Conservation (phyloP, 53 echinoderm and acorn worm genomes). For the Astropecten irregularis region DNA sequence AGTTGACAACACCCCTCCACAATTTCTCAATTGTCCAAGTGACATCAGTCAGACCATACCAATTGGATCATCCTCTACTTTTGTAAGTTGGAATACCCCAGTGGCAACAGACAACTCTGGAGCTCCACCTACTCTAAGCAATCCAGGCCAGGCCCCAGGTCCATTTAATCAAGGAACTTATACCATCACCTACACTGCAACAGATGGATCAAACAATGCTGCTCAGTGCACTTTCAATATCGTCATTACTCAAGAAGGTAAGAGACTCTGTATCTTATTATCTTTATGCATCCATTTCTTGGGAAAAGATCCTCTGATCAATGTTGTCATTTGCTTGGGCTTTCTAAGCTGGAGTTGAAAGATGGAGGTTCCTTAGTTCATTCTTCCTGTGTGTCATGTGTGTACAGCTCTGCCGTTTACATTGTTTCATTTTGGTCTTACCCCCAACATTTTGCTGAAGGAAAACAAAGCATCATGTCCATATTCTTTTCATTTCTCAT, state of each 20-base stretch:
- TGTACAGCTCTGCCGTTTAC: no score
- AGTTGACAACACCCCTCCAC: not conserved
- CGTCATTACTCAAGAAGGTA: not conserved
- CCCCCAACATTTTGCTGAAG: no score
- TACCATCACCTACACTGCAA: not conserved
- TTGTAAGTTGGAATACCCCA: not conserved
- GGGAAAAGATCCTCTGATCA: no score
- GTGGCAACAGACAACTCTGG: conserved; percentile 13
- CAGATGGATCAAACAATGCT: not conserved
- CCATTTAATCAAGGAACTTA: not conserved
- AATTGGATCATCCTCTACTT: not conserved
- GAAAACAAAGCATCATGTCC: no score
- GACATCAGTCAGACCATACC: not conserved
- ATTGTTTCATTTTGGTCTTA: no score
- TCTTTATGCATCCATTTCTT: no score
- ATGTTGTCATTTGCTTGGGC: no score
- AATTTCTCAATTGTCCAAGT: not conserved
- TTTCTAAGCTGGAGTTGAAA: no score
- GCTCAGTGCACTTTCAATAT: not conserved
- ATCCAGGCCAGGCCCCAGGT: not conserved
- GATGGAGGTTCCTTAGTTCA: no score
- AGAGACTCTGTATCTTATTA: no score
- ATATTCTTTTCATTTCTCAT: no score
- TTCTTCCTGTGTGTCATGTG: no score
- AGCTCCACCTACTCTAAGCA: not conserved